Conservation (phyloP, 92 coral and sea anemone genomes). For the Parazoanthus atlanticus region DNA sequence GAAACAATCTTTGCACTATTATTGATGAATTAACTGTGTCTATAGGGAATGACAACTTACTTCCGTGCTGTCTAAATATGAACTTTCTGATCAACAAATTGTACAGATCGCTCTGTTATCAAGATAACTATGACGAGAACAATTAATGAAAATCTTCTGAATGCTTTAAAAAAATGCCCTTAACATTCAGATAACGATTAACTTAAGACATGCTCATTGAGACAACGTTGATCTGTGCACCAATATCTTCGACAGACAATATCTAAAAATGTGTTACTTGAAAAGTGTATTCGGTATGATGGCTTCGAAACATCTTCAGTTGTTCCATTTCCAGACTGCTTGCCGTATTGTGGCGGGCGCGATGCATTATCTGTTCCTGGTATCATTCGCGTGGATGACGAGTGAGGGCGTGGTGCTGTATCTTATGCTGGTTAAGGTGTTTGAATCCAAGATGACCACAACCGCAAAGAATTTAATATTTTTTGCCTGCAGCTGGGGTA, state of each 20-base stretch:
- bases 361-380: conserved; percentile 57
- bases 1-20: too few relatives aligned
- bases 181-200: neutral
- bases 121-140: too few relatives aligned
- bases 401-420: conserved; percentile 61
- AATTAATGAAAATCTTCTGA: too few relatives aligned
- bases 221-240: too few relatives aligned
- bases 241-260: too few relatives aligned
- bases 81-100: too few relatives aligned
- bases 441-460: conserved; percentile 50
- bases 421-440: conserved; percentile 64
- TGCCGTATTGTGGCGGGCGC: conserved; percentile 56
- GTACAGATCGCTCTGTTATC: too few relatives aligned
- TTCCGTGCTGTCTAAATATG: too few relatives aligned
- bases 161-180: neutral
- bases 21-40: too few relatives aligned
- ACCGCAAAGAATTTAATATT: conserved; percentile 53
- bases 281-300: too few relatives aligned
- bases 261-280: neutral
- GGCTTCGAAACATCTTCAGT: too few relatives aligned
- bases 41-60: too few relatives aligned
- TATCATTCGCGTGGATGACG: conserved; percentile 63
- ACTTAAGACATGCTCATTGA: neutral
- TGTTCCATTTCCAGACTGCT: conserved; percentile 34
- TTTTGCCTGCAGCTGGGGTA: conserved; percentile 59